Conservation (phyloP, 2,797 vertebrate genomes). For the Trematomus bernacchii region DNA sequence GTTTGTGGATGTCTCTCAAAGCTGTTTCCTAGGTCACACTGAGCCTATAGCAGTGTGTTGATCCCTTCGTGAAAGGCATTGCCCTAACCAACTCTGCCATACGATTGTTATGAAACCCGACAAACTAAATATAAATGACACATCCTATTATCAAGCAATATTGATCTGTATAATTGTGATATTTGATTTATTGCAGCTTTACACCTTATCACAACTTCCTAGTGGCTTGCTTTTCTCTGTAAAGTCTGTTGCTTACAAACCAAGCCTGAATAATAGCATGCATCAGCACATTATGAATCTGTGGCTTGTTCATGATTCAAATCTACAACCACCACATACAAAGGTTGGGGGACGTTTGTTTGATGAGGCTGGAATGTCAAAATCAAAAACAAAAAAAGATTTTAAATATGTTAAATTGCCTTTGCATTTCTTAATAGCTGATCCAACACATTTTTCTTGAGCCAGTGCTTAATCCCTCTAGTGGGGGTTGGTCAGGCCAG, state of each 20-base stretch:
- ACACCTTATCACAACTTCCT: background rate
- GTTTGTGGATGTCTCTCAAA: conserved; percentile 47
- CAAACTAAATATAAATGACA: background rate
- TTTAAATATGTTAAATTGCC: background rate
- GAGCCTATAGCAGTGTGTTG: conserved; percentile 10
- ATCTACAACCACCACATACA: background rate
- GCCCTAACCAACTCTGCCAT: conserved; percentile 8
- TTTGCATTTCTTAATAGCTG: background rate
- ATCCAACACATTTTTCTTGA: conserved; percentile 9
- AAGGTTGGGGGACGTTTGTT: background rate
- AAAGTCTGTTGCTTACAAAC: background rate
- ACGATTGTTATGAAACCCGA: conserved; percentile 4
- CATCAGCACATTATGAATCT: background rate
- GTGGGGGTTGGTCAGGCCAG: background rate
- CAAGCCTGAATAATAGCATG: background rate
- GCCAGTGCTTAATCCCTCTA: background rate
- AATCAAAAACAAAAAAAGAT: background rate
- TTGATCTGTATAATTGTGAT: background rate
- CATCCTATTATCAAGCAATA: background rate
- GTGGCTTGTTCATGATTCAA: background rate
- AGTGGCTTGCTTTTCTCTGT: background rate
- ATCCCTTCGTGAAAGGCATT: conserved; percentile 21
- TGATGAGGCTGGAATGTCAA: background rate
- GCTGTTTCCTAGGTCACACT: conserved; percentile 43
- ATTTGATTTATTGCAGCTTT: background rate